Percentiles rank a stretch among this genome's conserved stretches.
Evolutionary conservation across 2,888 invertebrate species (phyloP).

Genomic region (Acrocyrtus sp.): DNA sequence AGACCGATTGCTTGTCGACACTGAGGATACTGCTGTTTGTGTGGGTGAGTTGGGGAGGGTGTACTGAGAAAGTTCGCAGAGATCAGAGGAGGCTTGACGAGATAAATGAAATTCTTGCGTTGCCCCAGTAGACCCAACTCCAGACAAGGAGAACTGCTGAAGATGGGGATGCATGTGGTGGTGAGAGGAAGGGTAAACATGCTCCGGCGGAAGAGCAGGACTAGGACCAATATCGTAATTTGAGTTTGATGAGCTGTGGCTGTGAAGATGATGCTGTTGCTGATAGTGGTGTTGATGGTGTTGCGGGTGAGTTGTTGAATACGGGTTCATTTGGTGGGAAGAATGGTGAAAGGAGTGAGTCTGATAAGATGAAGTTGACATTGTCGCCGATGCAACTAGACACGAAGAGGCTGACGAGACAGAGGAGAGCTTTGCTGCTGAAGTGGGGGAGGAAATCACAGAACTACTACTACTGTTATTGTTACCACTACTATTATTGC

Average conservation of each 20-base stretch:
- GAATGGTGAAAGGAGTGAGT: conserved; percentile 65
- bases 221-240: conserved; percentile 58
- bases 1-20: conserved; percentile 37
- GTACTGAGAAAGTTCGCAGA: conserved; percentile 54
- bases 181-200: conserved; percentile 62
- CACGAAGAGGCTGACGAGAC: conserved; percentile 25
- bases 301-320: conserved; percentile 63
- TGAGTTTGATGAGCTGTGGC: conserved; percentile 62
- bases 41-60: conserved; percentile 33
- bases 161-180: conserved; percentile 64
- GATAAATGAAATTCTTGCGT: conserved; percentile 48
- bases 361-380: conserved; percentile 58
- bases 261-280: conserved; percentile 31
- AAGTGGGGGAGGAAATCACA: conserved; percentile 30
- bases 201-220: conserved; percentile 57
- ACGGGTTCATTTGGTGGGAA: conserved; percentile 55
- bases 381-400: conserved; percentile 60
- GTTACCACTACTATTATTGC: conserved; percentile 14
- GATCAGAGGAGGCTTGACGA: conserved; percentile 42
- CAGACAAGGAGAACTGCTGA: conserved; percentile 66
- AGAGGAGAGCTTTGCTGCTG: conserved; percentile 16
- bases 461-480: conserved; percentile 16
- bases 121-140: conserved; percentile 30
- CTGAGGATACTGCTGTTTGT: no score
- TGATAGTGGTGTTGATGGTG: conserved; percentile 51